phyloP scores from a whole-genome alignment of 2,888 invertebrate genomes.

The Lepidochrysops patricia region DNA sequence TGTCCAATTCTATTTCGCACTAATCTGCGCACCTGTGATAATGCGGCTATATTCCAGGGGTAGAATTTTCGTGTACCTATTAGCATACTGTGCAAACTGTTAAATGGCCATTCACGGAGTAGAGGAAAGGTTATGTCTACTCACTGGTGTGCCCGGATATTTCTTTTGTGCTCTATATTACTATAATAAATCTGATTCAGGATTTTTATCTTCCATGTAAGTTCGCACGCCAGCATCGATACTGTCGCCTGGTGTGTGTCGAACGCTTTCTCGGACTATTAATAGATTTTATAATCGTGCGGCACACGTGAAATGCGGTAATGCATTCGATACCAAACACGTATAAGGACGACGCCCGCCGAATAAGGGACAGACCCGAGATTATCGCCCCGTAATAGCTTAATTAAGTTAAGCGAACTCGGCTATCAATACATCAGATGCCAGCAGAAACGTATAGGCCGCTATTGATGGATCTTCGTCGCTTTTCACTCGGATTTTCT shows the following conservation, averaged over 20 bases:
- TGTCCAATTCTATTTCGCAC: slow-evolving; percentile 12
- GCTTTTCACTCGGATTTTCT: background rate
- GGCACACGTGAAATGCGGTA: slow-evolving; percentile 6
- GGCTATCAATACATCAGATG: background rate
- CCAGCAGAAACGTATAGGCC: background rate
- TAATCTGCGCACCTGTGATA: slow-evolving; percentile 9
- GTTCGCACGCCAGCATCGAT: background rate
- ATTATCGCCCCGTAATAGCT: slow-evolving; percentile 1
- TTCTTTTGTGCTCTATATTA: background rate
- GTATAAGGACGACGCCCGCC: background rate
- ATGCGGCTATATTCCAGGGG: background rate
- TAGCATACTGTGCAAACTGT: background rate
- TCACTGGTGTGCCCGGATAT: background rate
- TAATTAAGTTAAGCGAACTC: background rate
- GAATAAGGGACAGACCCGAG: background rate
- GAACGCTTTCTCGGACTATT: slow-evolving; percentile 6
- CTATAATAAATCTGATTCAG: background rate
- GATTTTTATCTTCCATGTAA: background rate
- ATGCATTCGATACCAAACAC: background rate
- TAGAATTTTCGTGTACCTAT: background rate
- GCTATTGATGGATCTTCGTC: background rate
- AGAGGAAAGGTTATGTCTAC: background rate
- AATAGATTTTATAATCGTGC: slow-evolving; percentile 7
- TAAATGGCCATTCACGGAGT: background rate
- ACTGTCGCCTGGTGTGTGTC: background rate